A percentile compares a stretch with the other conserved stretches of the same genome.
These are phyloP conservation scores for Coptotermes formosanus DNA, from an alignment of 1,140 invertebrate genomes.

Conservation along the genomic window DNA sequence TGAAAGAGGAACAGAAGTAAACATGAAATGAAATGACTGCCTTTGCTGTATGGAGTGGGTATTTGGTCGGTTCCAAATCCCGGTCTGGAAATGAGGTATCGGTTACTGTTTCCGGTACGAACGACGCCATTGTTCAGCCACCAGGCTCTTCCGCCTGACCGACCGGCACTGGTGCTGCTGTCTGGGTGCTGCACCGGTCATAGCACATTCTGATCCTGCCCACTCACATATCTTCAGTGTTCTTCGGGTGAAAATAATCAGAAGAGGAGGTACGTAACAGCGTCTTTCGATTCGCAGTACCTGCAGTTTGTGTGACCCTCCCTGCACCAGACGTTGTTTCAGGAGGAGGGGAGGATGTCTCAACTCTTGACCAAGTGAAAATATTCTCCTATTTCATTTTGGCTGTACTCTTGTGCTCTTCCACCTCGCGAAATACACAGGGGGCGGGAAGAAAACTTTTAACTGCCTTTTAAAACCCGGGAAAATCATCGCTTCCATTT, in stretches of 20 bases:
- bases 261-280: not conserved
- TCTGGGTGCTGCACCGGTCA: not conserved
- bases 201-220: not conserved
- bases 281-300: not conserved
- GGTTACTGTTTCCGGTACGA: no score
- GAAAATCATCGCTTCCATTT: not conserved
- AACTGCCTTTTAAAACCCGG: not conserved
- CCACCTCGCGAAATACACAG: not conserved
- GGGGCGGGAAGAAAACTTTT: not conserved
- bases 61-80: no score
- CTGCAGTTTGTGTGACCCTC: not conserved
- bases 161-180: not conserved
- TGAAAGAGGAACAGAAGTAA: not conserved
- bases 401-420: not conserved
- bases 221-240: not conserved
- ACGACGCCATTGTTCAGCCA: no score
- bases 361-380: not conserved
- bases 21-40: no score
- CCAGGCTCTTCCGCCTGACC: not conserved
- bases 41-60: no score
- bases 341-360: not conserved
- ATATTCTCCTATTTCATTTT: not conserved
- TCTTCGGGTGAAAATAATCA: not conserved
- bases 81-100: no score
- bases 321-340: not conserved